Base-by-base conservation (phyloP, 1,140 invertebrate genomes). In the Phocides pigmalion region DNA sequence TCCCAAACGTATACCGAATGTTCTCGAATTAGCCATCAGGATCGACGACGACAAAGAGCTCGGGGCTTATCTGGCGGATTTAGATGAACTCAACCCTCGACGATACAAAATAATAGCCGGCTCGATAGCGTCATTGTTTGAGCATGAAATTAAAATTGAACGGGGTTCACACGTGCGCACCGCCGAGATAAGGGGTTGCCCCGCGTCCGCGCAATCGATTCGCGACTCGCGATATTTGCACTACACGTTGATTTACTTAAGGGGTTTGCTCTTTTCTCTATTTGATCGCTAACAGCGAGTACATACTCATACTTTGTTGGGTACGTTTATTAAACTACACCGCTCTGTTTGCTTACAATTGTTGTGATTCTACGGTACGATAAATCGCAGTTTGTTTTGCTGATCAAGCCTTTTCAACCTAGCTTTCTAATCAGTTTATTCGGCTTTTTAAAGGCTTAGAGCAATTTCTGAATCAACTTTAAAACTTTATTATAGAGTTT, bases 111-210 rank as follows among this genome's bases (percentile, higher is more conserved):
- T 90, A 90, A 90, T 90, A 89, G 87, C 81, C 71, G 76, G 82
- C 79, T 87, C 82, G 86, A 90, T 90, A 87, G 78, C 84, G 84
- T 83, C 86, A 90, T 90, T 90, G 87, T 90, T 90, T 90, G 84
- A 87, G 87, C 87, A 90, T 90, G 84, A 90, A 90, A 90, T 90
- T 90, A 90, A 90, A 90, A 90, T 90, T 90, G 87, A 89, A 83
- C 84, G 79, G 78, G 76, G 84, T 89, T 90, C 87, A 89, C 87
- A 90, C 87, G 87, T 90, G 87, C 86, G 81, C 83, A 79, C 68
- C 42, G 80, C 76, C 62, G 65, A 85, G 87, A 90, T 90, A 90
- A 90, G 84, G 87, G 86, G 78, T 76, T 77, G 72, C 63, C 59
- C 64, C 70, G 69, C 64, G 70, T 74, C 70, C 74, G 67, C 70